phyloP scores from a whole-genome alignment of 2,797 vertebrate species.

The Adrianichthys oophorus region DNA sequence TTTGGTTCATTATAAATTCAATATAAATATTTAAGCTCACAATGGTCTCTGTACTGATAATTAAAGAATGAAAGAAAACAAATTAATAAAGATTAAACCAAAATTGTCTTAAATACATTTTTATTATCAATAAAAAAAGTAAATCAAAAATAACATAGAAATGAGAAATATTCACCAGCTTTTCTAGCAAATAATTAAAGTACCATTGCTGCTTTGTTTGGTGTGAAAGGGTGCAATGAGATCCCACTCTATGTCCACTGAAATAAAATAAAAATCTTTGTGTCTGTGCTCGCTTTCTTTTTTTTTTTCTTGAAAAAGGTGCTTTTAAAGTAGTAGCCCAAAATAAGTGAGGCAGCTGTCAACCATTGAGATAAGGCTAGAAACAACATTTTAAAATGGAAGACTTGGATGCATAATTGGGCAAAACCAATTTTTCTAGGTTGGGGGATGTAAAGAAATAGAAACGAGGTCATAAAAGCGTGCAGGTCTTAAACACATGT shows the following conservation, averaged over 20 bases:
- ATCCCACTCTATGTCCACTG: not conserved
- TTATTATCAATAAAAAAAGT: slow-evolving; percentile 28
- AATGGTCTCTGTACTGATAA: too few species aligned
- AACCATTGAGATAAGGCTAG: slow-evolving; percentile 21
- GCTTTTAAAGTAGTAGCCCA: slow-evolving; percentile 35
- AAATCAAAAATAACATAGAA: slow-evolving; percentile 32
- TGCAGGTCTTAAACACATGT: slow-evolving; percentile 43
- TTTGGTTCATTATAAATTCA: too few species aligned
- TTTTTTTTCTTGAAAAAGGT: slow-evolving; percentile 26
- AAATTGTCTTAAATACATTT: slow-evolving; percentile 43
- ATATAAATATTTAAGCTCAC: too few species aligned
- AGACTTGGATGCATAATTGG: slow-evolving; percentile 59
- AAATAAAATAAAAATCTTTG: slow-evolving; percentile 20
- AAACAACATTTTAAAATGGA: slow-evolving; percentile 57
- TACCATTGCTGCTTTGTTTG: slow-evolving; percentile 8
- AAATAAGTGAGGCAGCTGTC: slow-evolving; percentile 19
- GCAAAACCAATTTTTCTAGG: slow-evolving; percentile 43
- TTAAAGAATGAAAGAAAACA: not conserved
- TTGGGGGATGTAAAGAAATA: slow-evolving; percentile 46
- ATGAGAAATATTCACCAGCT: slow-evolving; percentile 35
- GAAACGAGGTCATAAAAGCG: slow-evolving; percentile 52
- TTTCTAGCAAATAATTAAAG: slow-evolving; percentile 58
- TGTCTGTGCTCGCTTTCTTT: slow-evolving; percentile 48
- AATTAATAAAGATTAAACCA: not conserved
- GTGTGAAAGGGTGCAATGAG: not conserved